Conservation (phyloP, 2,113 vertebrate genomes). For the Camarhynchus parvulus region DNA sequence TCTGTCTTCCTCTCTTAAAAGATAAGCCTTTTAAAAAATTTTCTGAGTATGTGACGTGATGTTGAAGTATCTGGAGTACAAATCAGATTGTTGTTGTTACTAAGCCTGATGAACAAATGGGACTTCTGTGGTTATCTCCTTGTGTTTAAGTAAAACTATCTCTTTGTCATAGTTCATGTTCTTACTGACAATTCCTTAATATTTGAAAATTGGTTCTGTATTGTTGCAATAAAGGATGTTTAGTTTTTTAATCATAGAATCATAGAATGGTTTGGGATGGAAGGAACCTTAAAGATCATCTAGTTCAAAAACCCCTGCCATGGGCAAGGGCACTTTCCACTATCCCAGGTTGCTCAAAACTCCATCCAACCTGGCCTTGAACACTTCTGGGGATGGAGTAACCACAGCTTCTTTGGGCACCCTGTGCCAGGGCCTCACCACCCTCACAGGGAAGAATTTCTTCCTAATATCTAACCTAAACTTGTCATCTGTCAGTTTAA, state of each 20-base stretch:
- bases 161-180: neutral
- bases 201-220: neutral
- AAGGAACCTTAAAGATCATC: neutral
- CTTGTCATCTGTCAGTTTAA: neutral
- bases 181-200: neutral
- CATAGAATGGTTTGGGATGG: neutral
- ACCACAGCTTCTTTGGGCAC: neutral
- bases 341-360: neutral
- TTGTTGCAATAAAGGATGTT: neutral
- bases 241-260: neutral
- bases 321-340: neutral
- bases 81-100: neutral
- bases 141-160: neutral
- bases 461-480: neutral
- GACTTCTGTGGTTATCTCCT: neutral
- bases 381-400: neutral
- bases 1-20: neutral
- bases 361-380: neutral
- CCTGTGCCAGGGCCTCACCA: neutral
- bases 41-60: accelerated
- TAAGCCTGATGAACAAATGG: neutral
- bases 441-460: neutral
- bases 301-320: neutral
- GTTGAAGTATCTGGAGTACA: neutral
- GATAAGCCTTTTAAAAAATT: neutral